Evolutionary conservation across 2,888 invertebrate genomes (phyloP), one percentile per base, ranked within the genome.

Genomic region (Colletes collaris): DNA sequence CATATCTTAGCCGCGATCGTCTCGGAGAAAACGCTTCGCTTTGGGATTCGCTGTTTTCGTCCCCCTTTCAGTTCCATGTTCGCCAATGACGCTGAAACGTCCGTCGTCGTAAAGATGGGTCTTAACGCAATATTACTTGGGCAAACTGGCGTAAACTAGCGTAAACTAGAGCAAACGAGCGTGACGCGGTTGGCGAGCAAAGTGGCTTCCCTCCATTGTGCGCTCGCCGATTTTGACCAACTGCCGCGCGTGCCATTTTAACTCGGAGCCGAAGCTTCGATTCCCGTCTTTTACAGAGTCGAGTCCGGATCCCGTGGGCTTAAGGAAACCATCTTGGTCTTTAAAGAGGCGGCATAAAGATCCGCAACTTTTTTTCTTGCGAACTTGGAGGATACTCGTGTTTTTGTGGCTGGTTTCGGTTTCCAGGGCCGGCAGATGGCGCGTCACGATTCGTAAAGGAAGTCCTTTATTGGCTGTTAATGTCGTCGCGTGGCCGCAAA

Each of bases 1-100:
- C 80, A 64, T 81, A 81, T 77, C 82, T 76, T 64, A 71, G 70
- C 73, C 77, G 56, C 70, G 70, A 77, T 82, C 81, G 73, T 82
- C 71, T 78, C 78, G 50, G 52, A 72, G 67, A 71, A 69, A 82
- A 72, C 73, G 65, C 80, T 66, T 70, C 55, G 62, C 81, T 68
- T 72, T 71, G 59, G 75, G 65, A 75, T 65, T 69, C 68, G 66
- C 49, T 58, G 49, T 40, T 62, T 40, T 46, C 58, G 19, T 59
- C 62, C 27, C 60, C 46, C 40, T 40, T 27, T n/a, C 46, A n/a
- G 10, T 10, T 49, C 53, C 10, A 19, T 50, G 1, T 53, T 50
- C 63, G 63, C 72, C 78, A 77, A 78, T 69, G 55, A 63, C 60
- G 37, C 49, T 50, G 65, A 59, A 46, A 46, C 69, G 53, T 37